Base-by-base conservation (phyloP, 1,140 invertebrate genomes). In the Tachypleus tridentatus region DNA sequence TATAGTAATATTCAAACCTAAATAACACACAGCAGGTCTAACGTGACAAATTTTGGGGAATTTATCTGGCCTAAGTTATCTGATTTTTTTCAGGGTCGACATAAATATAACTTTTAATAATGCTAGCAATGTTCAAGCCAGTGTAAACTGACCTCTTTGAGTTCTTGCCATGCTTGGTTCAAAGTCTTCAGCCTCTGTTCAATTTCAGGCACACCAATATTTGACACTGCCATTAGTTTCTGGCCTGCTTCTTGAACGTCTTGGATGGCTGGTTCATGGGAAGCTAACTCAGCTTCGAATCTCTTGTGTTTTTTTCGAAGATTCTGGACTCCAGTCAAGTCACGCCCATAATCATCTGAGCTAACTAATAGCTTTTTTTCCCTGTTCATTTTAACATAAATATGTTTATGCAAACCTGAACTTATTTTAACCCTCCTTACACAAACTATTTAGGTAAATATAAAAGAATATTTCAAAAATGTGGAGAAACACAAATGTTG, bases 271-370 rank as follows among this genome's bases (percentile, higher is more conserved):
- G 95, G 95, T 75, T 98, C 94, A 76, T 99, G 97, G 59, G 90
- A 93, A 4, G 84, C 91, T 49, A 99, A 79, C 76, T 99, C 97
- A 3, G 93, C 91, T 74, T 99, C 97, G 3, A 99, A 78, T 50
- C 96, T 85, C 68, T 98, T 97, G 78, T 98, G 97, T 77, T 99
- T 99, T 80, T 99, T 98, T 70, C 95, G 89, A 53, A 99, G 79
- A 76, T 99, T 99, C 77, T 98, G 94, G 1, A 99, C 95, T 11
- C 94, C 94, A 8, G 95, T 98, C 71, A 99, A 80, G 76, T 99
- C 97, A 65, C 95, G 87, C 0, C 97, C 97, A 77, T 97, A 99
- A 76, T 99, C 97, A 76, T 98, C 96, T 4, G 93, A 97, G 5
- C 92, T 90, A 3, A 99, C 94, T 5, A 99, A 79, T 9, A 99